Evolutionary conservation across 2,113 vertebrate species (phyloP), one percentile per base, ranked within the genome.

Genomic region (Bubo scandiacus): DNA sequence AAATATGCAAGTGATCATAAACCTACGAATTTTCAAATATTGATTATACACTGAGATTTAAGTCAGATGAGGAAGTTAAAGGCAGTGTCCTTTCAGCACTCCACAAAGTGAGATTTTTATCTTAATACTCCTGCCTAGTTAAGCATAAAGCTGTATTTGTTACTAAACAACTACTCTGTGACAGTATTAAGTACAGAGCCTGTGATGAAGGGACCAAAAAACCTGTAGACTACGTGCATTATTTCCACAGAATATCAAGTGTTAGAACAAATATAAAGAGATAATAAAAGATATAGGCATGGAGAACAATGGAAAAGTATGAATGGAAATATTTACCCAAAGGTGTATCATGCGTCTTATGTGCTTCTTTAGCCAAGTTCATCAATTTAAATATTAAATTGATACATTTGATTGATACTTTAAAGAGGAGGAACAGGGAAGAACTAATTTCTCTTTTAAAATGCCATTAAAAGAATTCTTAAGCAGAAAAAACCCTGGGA

Each of bases 141-240:
- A 85, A 51, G 10, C 51, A 47, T 21, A 45, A 72, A 88, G 32
- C 51, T 73, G 0, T 55, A 68, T 77, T 80, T 80, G 54, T 61
- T 82, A 78, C 36, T 73, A 25, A 89, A 61, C 15, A 30, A 12
- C 43, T 88, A 5, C n/a, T 75, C 57, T 43, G 10, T 19, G 23
- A 81, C 29, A 81, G 30, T 47, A n/a, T 57, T 18, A 61, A 74
- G 15, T 29, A 20, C 21, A 57, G 32, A 23, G 22, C 26, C 80
- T 42, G 23, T 6, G 25, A 85, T n/a, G 32, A 74, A 52, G 32
- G 36, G 51, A 70, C 12, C 36, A 59, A 87, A 29, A 79, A 74
- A 73, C 42, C 43, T 55, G 40, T 5, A 75, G 36, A 74, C 45
- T 66, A 75, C 0, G 0, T 0, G 0, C 17, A 58, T 34, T n/a